Percentiles rank a stretch among this genome's conserved stretches.
These are phyloP conservation scores for Drosophila merina DNA, from an alignment of 2,888 invertebrate genomes.

Conservation along the genomic window DNA sequence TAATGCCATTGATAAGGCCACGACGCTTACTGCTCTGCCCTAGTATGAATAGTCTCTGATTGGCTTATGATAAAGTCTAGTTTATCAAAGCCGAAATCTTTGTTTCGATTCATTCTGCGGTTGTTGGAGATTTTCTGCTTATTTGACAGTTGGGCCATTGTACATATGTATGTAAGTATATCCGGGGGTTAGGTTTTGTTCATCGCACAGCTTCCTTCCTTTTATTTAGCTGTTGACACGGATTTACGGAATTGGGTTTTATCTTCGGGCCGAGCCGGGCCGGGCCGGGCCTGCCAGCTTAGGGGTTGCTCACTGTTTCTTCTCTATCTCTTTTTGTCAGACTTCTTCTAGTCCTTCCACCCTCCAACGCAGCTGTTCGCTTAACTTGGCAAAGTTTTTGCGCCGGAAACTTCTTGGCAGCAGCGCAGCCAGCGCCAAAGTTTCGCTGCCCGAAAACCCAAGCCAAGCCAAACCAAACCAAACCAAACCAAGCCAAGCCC, in stretches of 20 bases:
- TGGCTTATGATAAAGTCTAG: not conserved
- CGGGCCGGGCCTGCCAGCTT: constrained; percentile 31
- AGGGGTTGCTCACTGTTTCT: constrained; percentile 61
- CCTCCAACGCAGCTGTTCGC: constrained; percentile 52
- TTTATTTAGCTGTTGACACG: constrained; percentile 27
- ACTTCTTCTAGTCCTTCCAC: constrained; percentile 7
- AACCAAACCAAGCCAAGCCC: constrained; percentile 28
- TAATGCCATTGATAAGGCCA: not conserved
- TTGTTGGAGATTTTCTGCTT: not conserved
- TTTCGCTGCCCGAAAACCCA: constrained; percentile 49
- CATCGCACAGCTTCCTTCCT: not conserved
- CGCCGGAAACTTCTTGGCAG: constrained; percentile 71
- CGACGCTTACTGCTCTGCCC: not conserved
- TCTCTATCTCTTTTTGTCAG: constrained; percentile 19
- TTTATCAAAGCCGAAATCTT: not conserved
- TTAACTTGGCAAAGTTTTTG: constrained; percentile 54
- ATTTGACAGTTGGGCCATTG: not conserved
- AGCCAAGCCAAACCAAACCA: not conserved
- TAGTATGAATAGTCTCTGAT: not conserved
- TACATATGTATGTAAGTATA: not conserved
- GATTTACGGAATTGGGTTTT: constrained; percentile 67
- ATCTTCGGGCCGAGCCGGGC: constrained; percentile 44
- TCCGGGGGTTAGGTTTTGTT: constrained; percentile 1
- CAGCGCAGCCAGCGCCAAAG: constrained; percentile 49
- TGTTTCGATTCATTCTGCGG: not conserved